Conservation (phyloP, 2,888 invertebrate genomes). For the Drosophila greeni region DNA sequence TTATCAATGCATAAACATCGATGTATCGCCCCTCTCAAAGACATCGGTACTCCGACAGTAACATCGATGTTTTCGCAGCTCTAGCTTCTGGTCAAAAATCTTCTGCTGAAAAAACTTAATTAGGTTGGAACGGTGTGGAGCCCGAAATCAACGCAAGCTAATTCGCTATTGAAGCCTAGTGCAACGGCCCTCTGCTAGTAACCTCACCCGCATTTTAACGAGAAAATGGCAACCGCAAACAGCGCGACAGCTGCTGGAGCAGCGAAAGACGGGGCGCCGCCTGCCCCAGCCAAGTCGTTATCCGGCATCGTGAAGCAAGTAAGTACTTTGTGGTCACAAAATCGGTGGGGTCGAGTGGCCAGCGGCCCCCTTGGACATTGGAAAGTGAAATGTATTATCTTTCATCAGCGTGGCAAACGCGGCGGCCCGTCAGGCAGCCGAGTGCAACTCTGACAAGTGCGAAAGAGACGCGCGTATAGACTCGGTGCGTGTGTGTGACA, state of each 20-base stretch:
- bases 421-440: constrained; percentile 28
- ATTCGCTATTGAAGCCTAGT: constrained; percentile 60
- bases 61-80: constrained; percentile 3
- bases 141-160: constrained; percentile 49
- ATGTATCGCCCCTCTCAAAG: too few species aligned
- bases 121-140: constrained; percentile 67
- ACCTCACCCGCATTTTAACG: constrained; percentile 65
- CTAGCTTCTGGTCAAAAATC: constrained; percentile 33
- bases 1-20: not conserved
- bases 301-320: constrained; percentile 79
- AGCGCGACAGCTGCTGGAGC: constrained; percentile 75
- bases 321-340: constrained; percentile 49
- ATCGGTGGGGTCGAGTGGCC: constrained; percentile 3
- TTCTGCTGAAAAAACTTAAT: constrained; percentile 71
- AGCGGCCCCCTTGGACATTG: constrained; percentile 24
- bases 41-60: not conserved
- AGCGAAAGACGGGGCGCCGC: constrained; percentile 71
- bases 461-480: constrained; percentile 60
- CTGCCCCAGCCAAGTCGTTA: constrained; percentile 64
- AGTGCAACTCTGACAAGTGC: constrained; percentile 53
- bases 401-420: constrained; percentile 66
- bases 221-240: constrained; percentile 70
- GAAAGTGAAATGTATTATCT: constrained; percentile 46
- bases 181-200: constrained; percentile 64
- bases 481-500: constrained; percentile 59